Percentiles rank a stretch among this genome's conserved stretches.
Evolutionary conservation across 2,113 vertebrate species (phyloP).

Genomic region (Myrmecophaga tridactyla): DNA sequence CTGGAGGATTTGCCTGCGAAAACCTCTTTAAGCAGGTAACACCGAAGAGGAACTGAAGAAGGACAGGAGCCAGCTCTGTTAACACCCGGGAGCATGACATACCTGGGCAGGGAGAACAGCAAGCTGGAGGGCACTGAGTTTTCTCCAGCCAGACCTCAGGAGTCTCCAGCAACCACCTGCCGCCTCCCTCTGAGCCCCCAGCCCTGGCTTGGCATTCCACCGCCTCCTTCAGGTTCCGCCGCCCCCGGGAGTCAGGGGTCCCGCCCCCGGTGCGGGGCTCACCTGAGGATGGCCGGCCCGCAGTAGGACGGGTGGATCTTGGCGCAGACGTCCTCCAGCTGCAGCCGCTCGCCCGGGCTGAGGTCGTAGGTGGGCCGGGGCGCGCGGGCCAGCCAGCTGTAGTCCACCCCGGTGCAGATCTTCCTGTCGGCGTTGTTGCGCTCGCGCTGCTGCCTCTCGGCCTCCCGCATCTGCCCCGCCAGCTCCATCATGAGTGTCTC

Average conservation of each 20-base stretch:
- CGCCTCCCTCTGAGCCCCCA: not conserved
- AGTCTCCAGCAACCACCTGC: not conserved
- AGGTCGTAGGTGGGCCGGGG: constrained; percentile 88
- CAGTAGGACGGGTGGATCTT: constrained; percentile 94
- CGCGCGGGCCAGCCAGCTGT: constrained; percentile 94
- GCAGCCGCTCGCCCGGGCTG: constrained; percentile 90
- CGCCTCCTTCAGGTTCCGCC: not conserved
- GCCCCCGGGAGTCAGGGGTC: no score
- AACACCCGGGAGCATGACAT: not conserved
- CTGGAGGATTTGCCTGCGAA: not conserved
- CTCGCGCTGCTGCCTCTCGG: constrained; percentile 90
- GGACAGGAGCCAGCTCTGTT: not conserved
- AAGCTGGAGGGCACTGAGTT: no score
- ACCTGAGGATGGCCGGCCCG: constrained; percentile 94
- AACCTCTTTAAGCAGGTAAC: not conserved
- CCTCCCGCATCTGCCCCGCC: constrained; percentile 93
- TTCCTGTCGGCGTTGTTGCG: constrained; percentile 87
- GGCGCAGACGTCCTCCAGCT: constrained; percentile 93
- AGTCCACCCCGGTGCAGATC: constrained; percentile 93
- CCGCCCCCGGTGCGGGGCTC: not conserved
- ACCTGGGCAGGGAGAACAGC: not conserved
- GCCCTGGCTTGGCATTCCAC: not conserved
- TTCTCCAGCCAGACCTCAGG: not conserved
- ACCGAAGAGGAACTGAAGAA: not conserved
- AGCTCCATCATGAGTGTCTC: constrained; percentile 98